A percentile compares a stretch with the other conserved stretches of the same genome.
phyloP scores from a whole-genome alignment of 2,888 invertebrate species.

The Harpalus rufipes region DNA sequence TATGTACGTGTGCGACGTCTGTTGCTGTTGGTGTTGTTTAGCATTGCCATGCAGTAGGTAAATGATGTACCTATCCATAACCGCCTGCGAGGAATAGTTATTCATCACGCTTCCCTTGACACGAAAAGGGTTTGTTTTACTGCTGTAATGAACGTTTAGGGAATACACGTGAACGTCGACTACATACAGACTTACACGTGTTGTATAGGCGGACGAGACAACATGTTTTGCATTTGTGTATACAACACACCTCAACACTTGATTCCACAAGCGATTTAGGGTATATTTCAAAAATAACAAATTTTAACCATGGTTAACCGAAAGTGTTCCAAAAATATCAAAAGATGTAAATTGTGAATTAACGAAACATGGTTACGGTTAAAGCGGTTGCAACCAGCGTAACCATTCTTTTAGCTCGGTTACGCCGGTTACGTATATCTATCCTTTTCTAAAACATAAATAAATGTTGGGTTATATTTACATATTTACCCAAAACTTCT shows the following conservation, averaged over 20 bases:
- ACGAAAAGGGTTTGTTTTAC: conserved; percentile 52
- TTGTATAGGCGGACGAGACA: conserved; percentile 22
- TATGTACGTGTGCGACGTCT: neutral
- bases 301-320: too few species aligned
- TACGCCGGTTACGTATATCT: too few species aligned
- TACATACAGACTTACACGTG: conserved; percentile 23
- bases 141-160: conserved; percentile 52
- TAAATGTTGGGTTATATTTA: too few species aligned
- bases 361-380: too few species aligned
- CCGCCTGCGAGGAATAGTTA: conserved; percentile 42
- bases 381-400: too few species aligned
- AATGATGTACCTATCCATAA: conserved; percentile 49
- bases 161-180: conserved; percentile 40
- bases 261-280: neutral
- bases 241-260: conserved; percentile 4
- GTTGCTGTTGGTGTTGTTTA: conserved; percentile 13
- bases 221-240: conserved; percentile 28
- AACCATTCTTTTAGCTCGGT: too few species aligned
- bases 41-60: conserved; percentile 21
- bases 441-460: too few species aligned
- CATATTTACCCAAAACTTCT: too few species aligned
- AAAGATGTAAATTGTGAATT: too few species aligned
- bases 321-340: too few species aligned
- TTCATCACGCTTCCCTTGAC: conserved; percentile 53
- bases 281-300: too few species aligned